phyloP scores from a whole-genome alignment of 2,113 vertebrate genomes.

The Gopherus evgoodei region DNA sequence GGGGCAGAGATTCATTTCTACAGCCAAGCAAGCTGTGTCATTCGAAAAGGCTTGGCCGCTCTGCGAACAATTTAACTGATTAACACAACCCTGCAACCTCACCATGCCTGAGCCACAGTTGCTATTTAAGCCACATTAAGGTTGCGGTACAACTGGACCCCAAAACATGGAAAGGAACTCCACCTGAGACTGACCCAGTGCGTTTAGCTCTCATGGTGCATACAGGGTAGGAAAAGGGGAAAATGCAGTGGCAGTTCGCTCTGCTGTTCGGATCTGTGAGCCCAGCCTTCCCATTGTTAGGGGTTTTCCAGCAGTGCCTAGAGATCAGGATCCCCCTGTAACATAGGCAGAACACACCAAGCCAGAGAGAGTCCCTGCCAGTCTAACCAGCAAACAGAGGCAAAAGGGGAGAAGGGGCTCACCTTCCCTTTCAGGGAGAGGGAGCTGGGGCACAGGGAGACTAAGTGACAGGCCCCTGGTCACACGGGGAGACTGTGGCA shows the following conservation, averaged over 20 bases:
- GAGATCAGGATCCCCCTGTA: not conserved
- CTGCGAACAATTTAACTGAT: too few relatives aligned
- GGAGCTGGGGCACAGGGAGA: not conserved
- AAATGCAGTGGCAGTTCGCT: not conserved
- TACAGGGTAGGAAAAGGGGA: not conserved
- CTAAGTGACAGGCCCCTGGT: not conserved
- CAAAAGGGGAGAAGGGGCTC: too few relatives aligned
- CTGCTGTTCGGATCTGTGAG: not conserved
- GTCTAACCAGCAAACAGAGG: not conserved
- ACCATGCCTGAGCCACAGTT: not conserved
- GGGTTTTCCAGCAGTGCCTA: not conserved
- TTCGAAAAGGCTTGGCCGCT: not conserved
- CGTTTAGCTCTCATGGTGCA: not conserved
- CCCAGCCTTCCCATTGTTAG: not conserved
- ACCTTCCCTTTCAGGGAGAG: not conserved
- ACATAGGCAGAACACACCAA: not conserved
- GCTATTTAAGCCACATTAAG: not conserved
- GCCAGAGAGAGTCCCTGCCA: not conserved
- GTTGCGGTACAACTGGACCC: not conserved
- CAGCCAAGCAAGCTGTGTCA: rapidly evolving
- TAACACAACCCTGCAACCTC: not conserved
- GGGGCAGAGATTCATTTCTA: not conserved
- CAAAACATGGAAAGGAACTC: too few relatives aligned
- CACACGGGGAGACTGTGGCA: too few relatives aligned
- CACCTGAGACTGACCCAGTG: not conserved